Evolutionary conservation across 2,888 invertebrate species (phyloP), one percentile per base, ranked within the genome.

Genomic region (Brassicogethes aeneus): DNA sequence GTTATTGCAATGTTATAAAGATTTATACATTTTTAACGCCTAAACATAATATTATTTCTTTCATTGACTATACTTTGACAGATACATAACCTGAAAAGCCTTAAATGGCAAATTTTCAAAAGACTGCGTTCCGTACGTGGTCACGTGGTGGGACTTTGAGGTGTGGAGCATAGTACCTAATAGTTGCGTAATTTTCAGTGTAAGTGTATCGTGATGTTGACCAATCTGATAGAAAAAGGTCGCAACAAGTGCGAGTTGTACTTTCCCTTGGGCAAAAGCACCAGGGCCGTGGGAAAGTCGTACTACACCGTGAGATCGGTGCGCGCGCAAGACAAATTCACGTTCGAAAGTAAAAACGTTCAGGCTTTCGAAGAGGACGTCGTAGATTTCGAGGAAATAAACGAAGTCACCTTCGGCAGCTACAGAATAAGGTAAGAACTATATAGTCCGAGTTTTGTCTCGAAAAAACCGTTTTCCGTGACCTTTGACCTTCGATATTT

Each of bases 171-270:
- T 23, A 23, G 23, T 23, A 23, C 23, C 23, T n/a, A n/a, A n/a
- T n/a, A n/a, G n/a, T n/a, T n/a, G n/a, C n/a, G n/a, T n/a, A n/a
- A n/a, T n/a, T 59, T 60, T 71, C 13, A 76, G 75, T 48, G 64
- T 42, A 59, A 60, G 46, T 61, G 65, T 44, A 79, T 94, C 34
- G 86, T 93, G 1, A 94, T 94, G 93, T 80, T 94, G 36, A 94
- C 94, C 1, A 86, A 87, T 59, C 77, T 94, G 47, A 76, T 84
- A 48, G 94, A 94, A 61, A 85, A 87, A 54, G 82, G 77, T 55
- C 69, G 87, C 63, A 79, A 82, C 48, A 94, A 94, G 66, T 94
- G 94, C 70, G 91, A 93, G 54, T 75, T 84, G 17, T 94, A 94
- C 60, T 83, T 94, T 60, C 94, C 94, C 0, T 44, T 69, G 30